phyloP scores from a whole-genome alignment of 2,113 vertebrate species.

The Arizona elegans region DNA sequence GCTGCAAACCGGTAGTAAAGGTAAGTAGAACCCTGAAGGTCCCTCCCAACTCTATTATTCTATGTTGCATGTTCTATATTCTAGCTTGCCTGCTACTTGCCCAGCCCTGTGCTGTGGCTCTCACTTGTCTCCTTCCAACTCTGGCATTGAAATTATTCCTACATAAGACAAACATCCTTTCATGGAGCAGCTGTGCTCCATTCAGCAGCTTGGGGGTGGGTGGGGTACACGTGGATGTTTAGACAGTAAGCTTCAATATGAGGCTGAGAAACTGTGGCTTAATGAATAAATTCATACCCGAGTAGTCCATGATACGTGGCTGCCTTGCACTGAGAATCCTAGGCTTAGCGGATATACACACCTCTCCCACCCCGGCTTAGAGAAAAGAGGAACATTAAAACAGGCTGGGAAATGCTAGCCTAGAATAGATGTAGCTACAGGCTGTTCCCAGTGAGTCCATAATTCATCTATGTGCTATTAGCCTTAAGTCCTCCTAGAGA shows the following conservation, averaged over 20 bases:
- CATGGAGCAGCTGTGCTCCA: neutral
- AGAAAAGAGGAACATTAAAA: neutral
- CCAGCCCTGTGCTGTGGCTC: neutral
- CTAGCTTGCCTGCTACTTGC: neutral
- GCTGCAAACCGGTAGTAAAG: too few species aligned
- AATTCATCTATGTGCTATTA: neutral
- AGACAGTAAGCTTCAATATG: neutral
- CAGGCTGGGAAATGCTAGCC: neutral
- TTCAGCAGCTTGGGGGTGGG: neutral
- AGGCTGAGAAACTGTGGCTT: neutral
- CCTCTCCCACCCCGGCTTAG: neutral
- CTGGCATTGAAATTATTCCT: neutral
- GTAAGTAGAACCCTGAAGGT: neutral
- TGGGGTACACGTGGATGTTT: neutral
- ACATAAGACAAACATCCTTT: neutral
- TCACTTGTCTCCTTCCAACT: neutral
- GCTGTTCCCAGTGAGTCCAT: neutral
- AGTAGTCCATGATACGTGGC: neutral
- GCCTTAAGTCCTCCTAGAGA: neutral
- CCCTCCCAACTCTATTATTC: neutral
- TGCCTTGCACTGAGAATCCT: neutral
- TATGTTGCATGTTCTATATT: neutral
- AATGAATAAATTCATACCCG: neutral
- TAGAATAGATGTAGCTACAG: too few species aligned
- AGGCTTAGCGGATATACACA: neutral